Conservation (phyloP, 1,140 invertebrate species). For the Mycetomoellerius zeteki region DNA sequence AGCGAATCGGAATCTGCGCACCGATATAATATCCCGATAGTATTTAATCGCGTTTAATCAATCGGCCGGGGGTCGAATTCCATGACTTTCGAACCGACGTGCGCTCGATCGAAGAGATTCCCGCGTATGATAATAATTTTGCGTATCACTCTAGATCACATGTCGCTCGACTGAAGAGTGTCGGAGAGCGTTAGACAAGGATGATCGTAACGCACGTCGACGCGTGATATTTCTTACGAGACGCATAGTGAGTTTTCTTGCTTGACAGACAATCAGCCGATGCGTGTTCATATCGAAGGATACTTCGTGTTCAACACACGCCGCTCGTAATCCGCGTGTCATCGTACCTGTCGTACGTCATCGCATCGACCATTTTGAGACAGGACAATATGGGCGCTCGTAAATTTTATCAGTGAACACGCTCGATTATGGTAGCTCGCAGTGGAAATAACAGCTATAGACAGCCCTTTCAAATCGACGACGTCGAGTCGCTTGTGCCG, state of each 20-base stretch:
- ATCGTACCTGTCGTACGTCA: conserved; percentile 69
- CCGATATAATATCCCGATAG: conserved; percentile 28
- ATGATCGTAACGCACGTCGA: conserved; percentile 44
- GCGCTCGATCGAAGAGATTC: conserved; percentile 68
- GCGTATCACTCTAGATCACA: conserved; percentile 62
- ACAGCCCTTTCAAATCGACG: conserved; percentile 2
- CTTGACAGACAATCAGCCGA: conserved; percentile 59
- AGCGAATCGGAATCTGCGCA: conserved; percentile 26
- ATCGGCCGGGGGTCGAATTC: conserved; percentile 49
- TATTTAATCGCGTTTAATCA: conserved; percentile 57
- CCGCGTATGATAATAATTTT: conserved; percentile 66
- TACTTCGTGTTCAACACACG: conserved; percentile 62
- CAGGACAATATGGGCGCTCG: conserved; percentile 62
- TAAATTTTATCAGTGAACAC: conserved; percentile 67
- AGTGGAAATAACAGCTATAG: conserved; percentile 32
- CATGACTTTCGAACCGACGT: conserved; percentile 47
- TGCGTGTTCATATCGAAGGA: conserved; percentile 48
- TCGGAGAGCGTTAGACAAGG: not conserved
- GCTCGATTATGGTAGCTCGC: conserved; percentile 49
- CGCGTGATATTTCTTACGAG: conserved; percentile 60
- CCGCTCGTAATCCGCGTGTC: conserved; percentile 69
- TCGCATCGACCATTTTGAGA: conserved; percentile 58
- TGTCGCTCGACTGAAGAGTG: conserved; percentile 52
- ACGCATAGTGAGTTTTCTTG: conserved; percentile 29
- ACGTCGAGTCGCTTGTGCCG: not conserved